These are phyloP conservation scores for Cisticola juncidis DNA, from an alignment of 2,113 vertebrate genomes.

Conservation along the genomic window DNA sequence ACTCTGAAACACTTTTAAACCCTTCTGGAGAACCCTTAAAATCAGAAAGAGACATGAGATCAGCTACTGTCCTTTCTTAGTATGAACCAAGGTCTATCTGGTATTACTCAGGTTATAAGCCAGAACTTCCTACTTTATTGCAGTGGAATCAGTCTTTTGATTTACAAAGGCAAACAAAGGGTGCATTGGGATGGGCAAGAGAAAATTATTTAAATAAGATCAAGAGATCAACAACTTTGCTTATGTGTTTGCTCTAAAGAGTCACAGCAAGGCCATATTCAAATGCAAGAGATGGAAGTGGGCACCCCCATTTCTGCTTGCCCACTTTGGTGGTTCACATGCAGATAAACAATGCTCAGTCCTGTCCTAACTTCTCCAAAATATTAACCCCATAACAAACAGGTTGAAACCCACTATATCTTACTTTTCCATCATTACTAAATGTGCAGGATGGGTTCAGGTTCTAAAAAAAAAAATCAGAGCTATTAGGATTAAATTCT, in stretches of 20 bases:
- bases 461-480: not conserved
- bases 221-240: not conserved
- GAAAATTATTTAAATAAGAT: not conserved
- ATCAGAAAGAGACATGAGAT: not conserved
- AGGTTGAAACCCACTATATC: not conserved
- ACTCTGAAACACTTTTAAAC: not conserved
- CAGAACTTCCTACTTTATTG: not conserved
- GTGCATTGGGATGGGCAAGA: not conserved
- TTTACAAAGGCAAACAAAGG: not conserved
- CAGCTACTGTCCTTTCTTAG: not conserved
- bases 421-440: not conserved
- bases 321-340: not conserved
- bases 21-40: not conserved
- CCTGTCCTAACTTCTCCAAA: not conserved
- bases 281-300: not conserved
- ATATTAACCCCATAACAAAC: not conserved
- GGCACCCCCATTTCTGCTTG: not conserved
- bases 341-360: not conserved
- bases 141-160: not conserved
- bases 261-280: not conserved
- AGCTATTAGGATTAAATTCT: slow-evolving; percentile 34
- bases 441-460: not conserved
- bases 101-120: not conserved
- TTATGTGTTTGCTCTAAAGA: not conserved
- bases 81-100: not conserved